Evolutionary conservation across 2,797 vertebrate genomes (phyloP), one percentile per base, ranked within the genome.

Genomic region (Muscicapa striata): DNA sequence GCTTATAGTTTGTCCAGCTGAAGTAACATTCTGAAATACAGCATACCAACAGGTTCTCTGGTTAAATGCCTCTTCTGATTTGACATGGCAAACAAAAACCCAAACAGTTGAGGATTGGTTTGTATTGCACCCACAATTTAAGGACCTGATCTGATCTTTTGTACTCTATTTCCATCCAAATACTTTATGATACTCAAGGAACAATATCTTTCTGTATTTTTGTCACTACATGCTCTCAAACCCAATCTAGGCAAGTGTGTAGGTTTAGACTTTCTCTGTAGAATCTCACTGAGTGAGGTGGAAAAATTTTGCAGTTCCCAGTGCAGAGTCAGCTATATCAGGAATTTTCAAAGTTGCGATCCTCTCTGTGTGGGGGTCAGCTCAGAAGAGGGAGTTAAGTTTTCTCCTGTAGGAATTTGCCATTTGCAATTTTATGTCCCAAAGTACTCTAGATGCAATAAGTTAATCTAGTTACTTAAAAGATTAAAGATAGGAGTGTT

Each of bases 1-100:
- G 30, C 26, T 81, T 21, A 16, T n/a, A 55, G 46, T 75, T 89
- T 87, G 51, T 80, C 49, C 61, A 89, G 87, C 62, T 95, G 94
- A 90, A 94, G 87, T 70, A 76, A 79, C 51, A 84, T 55, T 76
- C 45, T 84, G 91, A 79, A 89, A 86, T 78, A 90, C 0, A 84
- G 43, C 34, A 95, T 93, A 76, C 40, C 54, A 89, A n/a, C 11
- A 62, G 54, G 41, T 85, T 69, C 36, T 83, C 30, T 57, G 32
- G 18, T 87, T 68, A 87, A 76, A 64, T 84, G 22, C 57, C 13
- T 59, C 32, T 26, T 90, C 77, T 83, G 29, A 67, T 79, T 88
- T 93, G 48, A 61, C 84, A 84, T 13, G 10, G 36, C 66, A 89
- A 91, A 67, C 62, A 67, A 79, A 84, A 93, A 86, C 76, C 24